phyloP scores from a whole-genome alignment of 2,113 vertebrate species.

The Petroica traversi region DNA sequence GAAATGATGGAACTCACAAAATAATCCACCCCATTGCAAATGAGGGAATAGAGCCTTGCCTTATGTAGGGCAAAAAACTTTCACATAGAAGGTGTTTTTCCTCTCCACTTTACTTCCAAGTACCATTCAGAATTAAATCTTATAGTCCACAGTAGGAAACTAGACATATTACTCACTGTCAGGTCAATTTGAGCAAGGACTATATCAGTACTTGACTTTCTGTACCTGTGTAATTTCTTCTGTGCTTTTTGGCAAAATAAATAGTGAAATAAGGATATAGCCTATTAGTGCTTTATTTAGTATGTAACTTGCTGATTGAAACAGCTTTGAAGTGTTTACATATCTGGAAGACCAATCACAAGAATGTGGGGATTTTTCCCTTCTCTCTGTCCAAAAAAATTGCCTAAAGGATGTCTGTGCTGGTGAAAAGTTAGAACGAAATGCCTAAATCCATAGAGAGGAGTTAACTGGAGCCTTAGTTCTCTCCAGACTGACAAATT shows the following conservation, averaged over 20 bases:
- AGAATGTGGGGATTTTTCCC: accelerated
- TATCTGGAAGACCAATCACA: background rate
- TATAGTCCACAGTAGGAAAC: background rate
- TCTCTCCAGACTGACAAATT: background rate
- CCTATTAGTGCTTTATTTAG: background rate
- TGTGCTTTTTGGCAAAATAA: background rate
- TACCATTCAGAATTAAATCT: background rate
- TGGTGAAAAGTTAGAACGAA: background rate
- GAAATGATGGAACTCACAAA: background rate
- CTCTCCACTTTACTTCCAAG: background rate
- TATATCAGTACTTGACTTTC: background rate
- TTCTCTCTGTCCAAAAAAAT: background rate
- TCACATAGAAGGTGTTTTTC: background rate
- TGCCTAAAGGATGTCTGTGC: background rate
- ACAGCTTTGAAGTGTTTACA: background rate
- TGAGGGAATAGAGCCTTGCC: background rate
- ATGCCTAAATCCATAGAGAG: background rate
- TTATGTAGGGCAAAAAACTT: background rate
- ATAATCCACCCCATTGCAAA: background rate
- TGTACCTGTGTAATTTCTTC: background rate
- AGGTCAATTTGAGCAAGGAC: background rate
- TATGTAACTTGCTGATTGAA: background rate
- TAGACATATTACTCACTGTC: background rate
- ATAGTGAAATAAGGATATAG: background rate
- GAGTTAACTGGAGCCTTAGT: background rate